A percentile compares a stretch with the other conserved stretches of the same genome.
Evolutionary conservation across 2,797 vertebrate genomes (phyloP).

Genomic region (Enteromius argenteus): DNA sequence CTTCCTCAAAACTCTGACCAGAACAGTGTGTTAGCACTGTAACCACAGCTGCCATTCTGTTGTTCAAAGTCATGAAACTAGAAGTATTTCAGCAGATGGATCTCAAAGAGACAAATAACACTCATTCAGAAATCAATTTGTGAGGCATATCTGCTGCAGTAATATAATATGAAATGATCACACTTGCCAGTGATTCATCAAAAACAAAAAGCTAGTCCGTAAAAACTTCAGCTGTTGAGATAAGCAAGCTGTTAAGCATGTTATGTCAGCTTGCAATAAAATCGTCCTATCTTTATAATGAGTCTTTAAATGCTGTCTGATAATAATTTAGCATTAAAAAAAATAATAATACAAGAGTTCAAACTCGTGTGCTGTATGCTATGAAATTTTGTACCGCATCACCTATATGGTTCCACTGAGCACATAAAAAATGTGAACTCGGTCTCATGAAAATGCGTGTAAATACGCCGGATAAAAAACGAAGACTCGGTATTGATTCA

Average conservation of each 20-base stretch:
- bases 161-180: neutral
- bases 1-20: slow-evolving; percentile 18
- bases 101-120: slow-evolving; percentile 14
- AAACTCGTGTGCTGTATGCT: neutral
- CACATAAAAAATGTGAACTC: neutral
- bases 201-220: slow-evolving; percentile 11
- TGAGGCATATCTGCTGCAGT: neutral
- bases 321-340: neutral
- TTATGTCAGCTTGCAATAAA: neutral
- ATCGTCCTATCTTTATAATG: neutral
- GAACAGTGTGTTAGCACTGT: neutral
- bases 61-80: slow-evolving; percentile 6
- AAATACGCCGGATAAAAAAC: too few relatives aligned
- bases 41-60: neutral
- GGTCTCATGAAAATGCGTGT: too few relatives aligned
- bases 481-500: too few relatives aligned
- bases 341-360: neutral
- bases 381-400: neutral
- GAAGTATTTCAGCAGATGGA: slow-evolving; percentile 7
- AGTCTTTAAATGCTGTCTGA: neutral
- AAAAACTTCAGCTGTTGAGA: slow-evolving; percentile 1
- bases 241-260: slow-evolving; percentile 1
- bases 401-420: neutral
- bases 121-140: neutral
- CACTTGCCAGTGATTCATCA: neutral